phyloP scores from a whole-genome alignment of 2,113 vertebrate species.

The Dipodomys spectabilis region DNA sequence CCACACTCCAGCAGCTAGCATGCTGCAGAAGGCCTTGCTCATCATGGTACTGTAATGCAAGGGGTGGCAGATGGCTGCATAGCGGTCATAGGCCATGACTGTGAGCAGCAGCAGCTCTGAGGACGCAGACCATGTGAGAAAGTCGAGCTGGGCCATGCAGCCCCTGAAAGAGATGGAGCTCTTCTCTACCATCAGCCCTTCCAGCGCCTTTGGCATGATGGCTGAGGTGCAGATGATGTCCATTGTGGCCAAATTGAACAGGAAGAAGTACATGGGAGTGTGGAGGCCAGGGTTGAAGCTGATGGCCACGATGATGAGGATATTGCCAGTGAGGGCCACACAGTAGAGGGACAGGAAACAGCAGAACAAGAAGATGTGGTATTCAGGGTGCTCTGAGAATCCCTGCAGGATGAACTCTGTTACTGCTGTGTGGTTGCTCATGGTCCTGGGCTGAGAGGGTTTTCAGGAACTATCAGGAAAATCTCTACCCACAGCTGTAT shows the following conservation, averaged over 20 bases:
- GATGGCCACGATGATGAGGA: slow-evolving; percentile 72
- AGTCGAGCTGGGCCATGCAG: slow-evolving; percentile 77
- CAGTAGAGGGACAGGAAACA: no score
- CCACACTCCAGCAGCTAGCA: slow-evolving; percentile 59
- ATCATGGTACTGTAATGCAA: slow-evolving; percentile 69
- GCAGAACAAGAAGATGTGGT: no score
- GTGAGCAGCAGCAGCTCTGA: slow-evolving; percentile 74
- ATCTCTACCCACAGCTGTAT: no score
- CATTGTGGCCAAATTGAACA: slow-evolving; percentile 73
- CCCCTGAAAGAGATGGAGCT: slow-evolving; percentile 63
- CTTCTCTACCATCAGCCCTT: slow-evolving; percentile 17
- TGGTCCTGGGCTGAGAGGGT: no score
- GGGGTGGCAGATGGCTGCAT: slow-evolving; percentile 67
- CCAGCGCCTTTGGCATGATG: slow-evolving; percentile 62
- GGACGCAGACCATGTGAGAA: slow-evolving; percentile 69
- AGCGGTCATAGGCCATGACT: slow-evolving; percentile 70
- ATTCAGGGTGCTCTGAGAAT: no score
- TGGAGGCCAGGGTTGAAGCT: slow-evolving; percentile 61
- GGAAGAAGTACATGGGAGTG: slow-evolving; percentile 76
- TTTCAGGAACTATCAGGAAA: no score
- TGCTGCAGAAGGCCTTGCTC: slow-evolving; percentile 61
- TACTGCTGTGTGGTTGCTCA: no score
- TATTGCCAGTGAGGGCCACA: no score
- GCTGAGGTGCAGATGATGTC: slow-evolving; percentile 70
- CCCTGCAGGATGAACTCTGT: no score